Evolutionary conservation across 2,797 vertebrate genomes (phyloP).

Genomic region (Acipenser transmontanus): DNA sequence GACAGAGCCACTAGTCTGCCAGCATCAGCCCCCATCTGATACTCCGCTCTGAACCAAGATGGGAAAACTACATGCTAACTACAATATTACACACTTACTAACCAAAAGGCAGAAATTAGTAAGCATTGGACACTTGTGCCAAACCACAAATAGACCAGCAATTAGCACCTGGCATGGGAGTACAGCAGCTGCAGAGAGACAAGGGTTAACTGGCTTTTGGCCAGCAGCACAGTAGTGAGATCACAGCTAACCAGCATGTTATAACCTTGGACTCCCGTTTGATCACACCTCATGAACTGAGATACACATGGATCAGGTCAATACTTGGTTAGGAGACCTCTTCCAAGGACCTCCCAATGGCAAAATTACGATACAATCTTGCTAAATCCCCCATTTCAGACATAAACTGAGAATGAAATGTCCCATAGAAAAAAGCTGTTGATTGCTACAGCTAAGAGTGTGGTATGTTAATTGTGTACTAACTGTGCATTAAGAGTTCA

Average conservation of each 20-base stretch:
- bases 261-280: not conserved
- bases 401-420: no score
- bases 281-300: not conserved
- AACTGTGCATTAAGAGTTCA: no score
- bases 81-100: not conserved
- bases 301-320: no score
- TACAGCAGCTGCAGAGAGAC: constrained; percentile 30
- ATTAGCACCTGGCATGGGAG: constrained; percentile 35
- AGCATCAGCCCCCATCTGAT: not conserved
- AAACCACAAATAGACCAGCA: constrained; percentile 37
- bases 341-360: no score
- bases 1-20: not conserved
- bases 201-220: not conserved
- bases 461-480: no score
- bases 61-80: not conserved
- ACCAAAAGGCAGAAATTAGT: constrained; percentile 45
- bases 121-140: constrained; percentile 37
- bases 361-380: no score
- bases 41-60: not conserved
- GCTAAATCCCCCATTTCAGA: no score
- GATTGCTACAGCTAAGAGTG: no score
- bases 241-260: not conserved
- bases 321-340: no score
- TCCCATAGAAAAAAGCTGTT: no score
- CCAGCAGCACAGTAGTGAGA: not conserved